phyloP scores from a whole-genome alignment of 2,113 vertebrate species.

The Apodemus sylvaticus region DNA sequence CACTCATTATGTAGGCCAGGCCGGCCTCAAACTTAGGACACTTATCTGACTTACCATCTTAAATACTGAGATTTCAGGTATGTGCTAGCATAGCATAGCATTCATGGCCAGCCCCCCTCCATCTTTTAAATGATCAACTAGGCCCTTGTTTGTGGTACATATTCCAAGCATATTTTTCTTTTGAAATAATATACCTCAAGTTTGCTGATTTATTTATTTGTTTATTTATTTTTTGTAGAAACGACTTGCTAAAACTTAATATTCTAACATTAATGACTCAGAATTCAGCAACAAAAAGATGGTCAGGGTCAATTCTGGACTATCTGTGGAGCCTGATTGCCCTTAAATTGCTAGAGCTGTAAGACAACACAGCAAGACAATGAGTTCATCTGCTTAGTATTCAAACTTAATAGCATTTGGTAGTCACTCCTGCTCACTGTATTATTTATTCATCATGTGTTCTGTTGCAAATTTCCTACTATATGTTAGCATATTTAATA shows the following conservation, averaged over 20 bases:
- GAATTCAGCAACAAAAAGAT: not conserved
- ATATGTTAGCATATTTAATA: not conserved
- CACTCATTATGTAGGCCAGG: not conserved
- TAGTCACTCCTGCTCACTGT: not conserved
- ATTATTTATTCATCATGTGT: not conserved
- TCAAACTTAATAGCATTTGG: not conserved
- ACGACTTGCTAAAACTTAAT: not conserved
- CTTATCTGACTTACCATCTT: not conserved
- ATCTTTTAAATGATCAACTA: not conserved
- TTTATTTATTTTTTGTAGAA: not conserved
- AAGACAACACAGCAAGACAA: not conserved
- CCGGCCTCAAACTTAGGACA: not conserved
- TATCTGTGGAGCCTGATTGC: not conserved
- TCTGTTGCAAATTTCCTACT: not conserved
- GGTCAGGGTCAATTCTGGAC: not conserved
- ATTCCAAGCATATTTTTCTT: not conserved
- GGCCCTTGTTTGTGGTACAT: not conserved
- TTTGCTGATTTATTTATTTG: not conserved
- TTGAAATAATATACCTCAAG: not conserved
- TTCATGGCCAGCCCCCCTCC: not conserved
- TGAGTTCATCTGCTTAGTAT: conserved; percentile 10
- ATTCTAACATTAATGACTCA: not conserved
- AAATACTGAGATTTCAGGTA: not conserved
- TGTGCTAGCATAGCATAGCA: not conserved
- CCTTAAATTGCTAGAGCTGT: not conserved